Evolutionary conservation across 2,113 vertebrate genomes (phyloP), one percentile per base, ranked within the genome.

Genomic region (Leucoraja erinaceus): DNA sequence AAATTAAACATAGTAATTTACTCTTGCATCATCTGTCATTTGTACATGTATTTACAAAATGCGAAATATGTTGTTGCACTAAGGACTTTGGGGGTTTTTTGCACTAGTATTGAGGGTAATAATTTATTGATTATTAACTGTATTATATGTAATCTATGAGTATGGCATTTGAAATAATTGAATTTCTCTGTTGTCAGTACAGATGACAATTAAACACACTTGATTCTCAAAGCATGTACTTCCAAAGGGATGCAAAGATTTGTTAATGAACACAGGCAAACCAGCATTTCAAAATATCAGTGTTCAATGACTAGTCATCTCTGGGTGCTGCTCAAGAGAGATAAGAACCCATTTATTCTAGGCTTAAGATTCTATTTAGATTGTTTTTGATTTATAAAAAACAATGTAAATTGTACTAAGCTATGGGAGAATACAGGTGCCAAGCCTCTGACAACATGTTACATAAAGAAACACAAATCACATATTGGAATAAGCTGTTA

Each of bases 391-490:
- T 70, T 33, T 90, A 6, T 1, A 70, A 90, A 68, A 12, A 68
- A 68, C 31, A 90, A 9, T 88, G 84, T 11, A 79, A 79, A 10
- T 79, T 31, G 31, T 33, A 79, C 77, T 38, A 79, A 33, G 76
- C 56, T 86, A 66, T 31, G 12, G 22, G 14, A n/a, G 66, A 20
- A 70, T 22, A 90, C 88, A 90, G 33, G 38, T 38, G 88, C 18
- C 14, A 11, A 90, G 12, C 20, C 16, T 38, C 31, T 18, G 88
- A 90, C n/a, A 90, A 2, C 5, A 90, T 90, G 66, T 33, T 70
- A 70, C 70, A 33, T 90, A 66, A 90, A 90, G 68, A 68, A 63
- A 90, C 88, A 68, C 38, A 66, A 90, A 68, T 68, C 68, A 28
- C 16, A 90, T 22, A 90, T 90, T 68, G n/a, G 86, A 31, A 38